Base-by-base conservation (phyloP, 64 coral and sea anemone genomes). In the Pachyseris speciosa region DNA sequence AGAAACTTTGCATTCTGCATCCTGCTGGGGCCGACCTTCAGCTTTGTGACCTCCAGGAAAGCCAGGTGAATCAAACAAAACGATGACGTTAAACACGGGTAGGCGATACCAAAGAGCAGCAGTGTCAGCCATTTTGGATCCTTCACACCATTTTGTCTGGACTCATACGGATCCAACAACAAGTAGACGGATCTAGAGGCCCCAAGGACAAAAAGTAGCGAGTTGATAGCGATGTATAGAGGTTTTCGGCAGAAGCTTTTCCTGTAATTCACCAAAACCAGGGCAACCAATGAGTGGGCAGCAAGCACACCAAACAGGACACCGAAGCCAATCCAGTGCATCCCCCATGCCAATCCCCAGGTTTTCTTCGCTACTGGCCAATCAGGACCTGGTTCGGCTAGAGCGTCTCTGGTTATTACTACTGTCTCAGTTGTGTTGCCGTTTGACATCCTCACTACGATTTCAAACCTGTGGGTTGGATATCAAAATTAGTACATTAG, bases 41-140 rank as follows among this genome's bases (percentile, higher is more conserved):
- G 13, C 49, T 92, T 86, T 5, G 91, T 76, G 33, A 86, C 91
- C 13, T 93, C 81, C 41, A 93, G 83, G 63, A 93, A 93, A 33
- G 91, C 91, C 4, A 93, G 41, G 37, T 93, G 83, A 36, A 93
- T 86, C 20, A 93, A 44, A 43, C 80, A 92, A 83, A 92, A 91
- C 4, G 88, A 67, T 10, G 88, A 91, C 8, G 88, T 91, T 61
- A 93, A 42, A 24, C 91, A 93, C 3, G 91, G 91, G 48, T 77
- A 93, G 45, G 81, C 83, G 19, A 93, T 34, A 11, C 83, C 91
- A 39, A 93, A 73, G 2, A 93, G 74, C 5, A 86, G 41, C 25
- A 44, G 38, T 10, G 91, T 68, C 45, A 86, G n/a, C 81, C 72
- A 86, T 17, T 64, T 38, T 24, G 81, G 81, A 33, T 75, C 39